Evolutionary conservation across 2,888 invertebrate genomes (phyloP).

Genomic region (Drosophila monieri): DNA sequence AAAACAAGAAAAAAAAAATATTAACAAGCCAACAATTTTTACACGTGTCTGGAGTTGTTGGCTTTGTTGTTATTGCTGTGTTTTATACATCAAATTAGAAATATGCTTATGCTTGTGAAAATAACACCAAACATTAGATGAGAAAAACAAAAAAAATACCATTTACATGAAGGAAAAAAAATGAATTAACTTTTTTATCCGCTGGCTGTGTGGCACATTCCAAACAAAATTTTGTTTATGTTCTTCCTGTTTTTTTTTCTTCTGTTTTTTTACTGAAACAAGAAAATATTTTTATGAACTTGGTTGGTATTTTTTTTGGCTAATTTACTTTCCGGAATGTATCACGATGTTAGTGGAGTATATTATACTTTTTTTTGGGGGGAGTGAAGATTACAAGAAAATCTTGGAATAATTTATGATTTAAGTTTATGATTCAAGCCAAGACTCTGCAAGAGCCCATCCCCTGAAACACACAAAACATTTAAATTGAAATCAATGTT

Average conservation of each 20-base stretch:
- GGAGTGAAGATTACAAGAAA: background rate
- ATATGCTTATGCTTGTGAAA: slow-evolving; percentile 49
- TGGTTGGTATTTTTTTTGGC: slow-evolving; percentile 6
- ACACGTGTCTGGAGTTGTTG: slow-evolving; percentile 36
- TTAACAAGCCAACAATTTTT: slow-evolving; percentile 67
- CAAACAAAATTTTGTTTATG: slow-evolving; percentile 34
- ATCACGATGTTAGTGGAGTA: slow-evolving; percentile 4
- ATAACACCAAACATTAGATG: slow-evolving; percentile 17
- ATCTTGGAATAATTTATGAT: slow-evolving; percentile 15
- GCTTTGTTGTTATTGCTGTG: slow-evolving; percentile 22
- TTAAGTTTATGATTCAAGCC: too few relatives aligned
- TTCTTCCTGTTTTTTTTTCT: background rate
- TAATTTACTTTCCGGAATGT: slow-evolving; percentile 37
- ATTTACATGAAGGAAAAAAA: slow-evolving; percentile 7
- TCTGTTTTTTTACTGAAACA: background rate
- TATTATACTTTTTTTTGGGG: background rate
- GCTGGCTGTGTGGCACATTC: slow-evolving; percentile 20
- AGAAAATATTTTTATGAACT: slow-evolving; percentile 40
- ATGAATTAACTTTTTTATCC: background rate
- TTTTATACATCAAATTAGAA: slow-evolving; percentile 50
- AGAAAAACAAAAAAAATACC: slow-evolving; percentile 25
- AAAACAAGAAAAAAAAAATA: slow-evolving; percentile 48
- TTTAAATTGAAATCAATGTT: background rate
- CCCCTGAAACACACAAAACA: too few relatives aligned
- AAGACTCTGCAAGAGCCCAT: too few relatives aligned